Evolutionary conservation across 2,113 vertebrate genomes (phyloP).

Genomic region (Mesoclemmys tuberculata): DNA sequence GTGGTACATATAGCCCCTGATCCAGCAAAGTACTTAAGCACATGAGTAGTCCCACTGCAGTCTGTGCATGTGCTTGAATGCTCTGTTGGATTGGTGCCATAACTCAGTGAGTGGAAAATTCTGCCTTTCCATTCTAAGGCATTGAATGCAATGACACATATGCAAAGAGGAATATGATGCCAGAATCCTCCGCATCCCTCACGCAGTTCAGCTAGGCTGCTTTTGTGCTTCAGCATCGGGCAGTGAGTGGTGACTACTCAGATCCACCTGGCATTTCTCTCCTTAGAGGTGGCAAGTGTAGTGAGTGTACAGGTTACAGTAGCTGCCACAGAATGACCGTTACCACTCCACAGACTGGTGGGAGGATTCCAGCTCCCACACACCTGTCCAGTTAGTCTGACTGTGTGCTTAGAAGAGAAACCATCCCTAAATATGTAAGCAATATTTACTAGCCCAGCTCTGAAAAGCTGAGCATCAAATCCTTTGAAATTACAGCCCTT

Average conservation of each 20-base stretch:
- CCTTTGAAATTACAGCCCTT: neutral
- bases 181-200: neutral
- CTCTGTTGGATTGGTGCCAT: neutral
- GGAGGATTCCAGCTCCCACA: neutral
- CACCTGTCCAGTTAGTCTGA: neutral
- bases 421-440: neutral
- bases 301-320: neutral
- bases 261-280: neutral
- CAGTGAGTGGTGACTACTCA: neutral
- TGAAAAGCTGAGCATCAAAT: neutral
- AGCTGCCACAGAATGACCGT: neutral
- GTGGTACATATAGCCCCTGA: neutral
- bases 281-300: neutral
- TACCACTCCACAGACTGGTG: neutral
- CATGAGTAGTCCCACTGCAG: neutral
- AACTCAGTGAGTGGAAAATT: neutral
- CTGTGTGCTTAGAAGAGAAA: neutral
- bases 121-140: neutral
- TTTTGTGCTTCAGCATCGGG: neutral
- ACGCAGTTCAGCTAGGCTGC: neutral
- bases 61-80: neutral
- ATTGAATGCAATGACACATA: neutral
- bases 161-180: neutral
- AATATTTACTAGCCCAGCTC: neutral
- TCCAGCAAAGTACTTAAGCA: neutral